Conservation (phyloP, 2,797 vertebrate genomes). For the Leptoclinus maculatus region DNA sequence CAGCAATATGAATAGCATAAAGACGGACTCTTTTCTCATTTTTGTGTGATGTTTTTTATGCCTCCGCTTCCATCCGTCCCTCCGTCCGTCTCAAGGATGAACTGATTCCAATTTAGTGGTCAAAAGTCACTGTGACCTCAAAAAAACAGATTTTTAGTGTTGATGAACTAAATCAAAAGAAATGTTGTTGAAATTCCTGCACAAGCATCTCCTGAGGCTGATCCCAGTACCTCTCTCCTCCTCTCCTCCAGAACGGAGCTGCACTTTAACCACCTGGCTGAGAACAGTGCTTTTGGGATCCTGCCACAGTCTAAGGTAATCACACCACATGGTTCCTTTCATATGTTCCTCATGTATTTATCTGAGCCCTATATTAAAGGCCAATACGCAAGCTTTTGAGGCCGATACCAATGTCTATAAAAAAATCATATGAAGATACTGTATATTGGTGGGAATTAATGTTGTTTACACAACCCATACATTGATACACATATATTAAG, state of each 20-base stretch:
- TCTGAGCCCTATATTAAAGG: background rate
- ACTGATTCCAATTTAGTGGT: no score
- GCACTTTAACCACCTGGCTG: slow-evolving; percentile 95
- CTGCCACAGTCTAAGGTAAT: slow-evolving; percentile 90
- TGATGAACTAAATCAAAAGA: background rate
- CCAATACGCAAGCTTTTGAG: background rate
- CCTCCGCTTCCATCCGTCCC: no score
- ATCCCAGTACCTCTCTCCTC: background rate
- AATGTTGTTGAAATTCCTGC: background rate
- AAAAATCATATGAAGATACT: background rate
- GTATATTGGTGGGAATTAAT: background rate
- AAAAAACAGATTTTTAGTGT: background rate
- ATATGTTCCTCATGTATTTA: background rate
- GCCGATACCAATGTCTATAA: background rate
- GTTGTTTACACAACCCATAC: background rate
- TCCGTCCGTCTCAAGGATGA: no score
- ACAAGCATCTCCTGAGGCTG: background rate
- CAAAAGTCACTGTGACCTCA: no score
- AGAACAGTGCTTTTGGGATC: slow-evolving; percentile 94
- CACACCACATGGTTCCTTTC: background rate
- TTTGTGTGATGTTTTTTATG: no score
- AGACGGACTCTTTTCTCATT: no score
- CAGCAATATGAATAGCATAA: background rate
- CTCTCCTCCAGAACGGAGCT: slow-evolving; percentile 90
- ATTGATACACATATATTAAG: background rate